Evolutionary conservation across 1,140 invertebrate genomes (phyloP).

Genomic region (Aphis gossypii): DNA sequence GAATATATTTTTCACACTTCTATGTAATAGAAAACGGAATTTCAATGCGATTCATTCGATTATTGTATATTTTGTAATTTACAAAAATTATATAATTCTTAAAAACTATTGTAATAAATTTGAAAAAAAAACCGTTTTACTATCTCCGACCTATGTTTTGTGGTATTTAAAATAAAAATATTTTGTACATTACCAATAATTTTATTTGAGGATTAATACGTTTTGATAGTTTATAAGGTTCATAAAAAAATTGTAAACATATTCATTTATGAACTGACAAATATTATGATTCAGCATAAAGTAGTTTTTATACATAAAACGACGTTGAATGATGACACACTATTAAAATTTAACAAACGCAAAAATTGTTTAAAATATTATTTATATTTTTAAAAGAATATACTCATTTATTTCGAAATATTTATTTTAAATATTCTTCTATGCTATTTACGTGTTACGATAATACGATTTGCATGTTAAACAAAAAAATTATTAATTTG

Average conservation of each 20-base stretch:
- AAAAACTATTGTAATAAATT: too few species aligned
- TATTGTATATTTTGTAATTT: not conserved
- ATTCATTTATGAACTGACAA: not conserved
- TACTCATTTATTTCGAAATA: not conserved
- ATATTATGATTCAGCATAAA: conserved; percentile 9
- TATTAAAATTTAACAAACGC: not conserved
- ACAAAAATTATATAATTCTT: not conserved
- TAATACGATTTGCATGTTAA: not conserved
- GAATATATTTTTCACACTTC: not conserved
- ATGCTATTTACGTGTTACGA: not conserved
- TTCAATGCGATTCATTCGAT: not conserved
- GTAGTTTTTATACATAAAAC: not conserved
- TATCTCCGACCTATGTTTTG: not conserved
- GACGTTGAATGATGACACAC: not conserved
- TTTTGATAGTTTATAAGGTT: not conserved
- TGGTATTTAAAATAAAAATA: not conserved
- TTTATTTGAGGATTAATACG: not conserved
- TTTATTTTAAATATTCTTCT: not conserved
- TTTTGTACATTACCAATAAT: not conserved
- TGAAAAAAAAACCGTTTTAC: not conserved
- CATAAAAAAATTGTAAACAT: not conserved
- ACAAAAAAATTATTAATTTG: not conserved
- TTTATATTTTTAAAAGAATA: not conserved
- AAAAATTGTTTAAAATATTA: conserved; percentile 4
- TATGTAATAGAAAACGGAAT: too few species aligned